These are phyloP conservation scores for Chromoteleia sp. DNA, from an alignment of 2,888 invertebrate species.

Conservation along the genomic window DNA sequence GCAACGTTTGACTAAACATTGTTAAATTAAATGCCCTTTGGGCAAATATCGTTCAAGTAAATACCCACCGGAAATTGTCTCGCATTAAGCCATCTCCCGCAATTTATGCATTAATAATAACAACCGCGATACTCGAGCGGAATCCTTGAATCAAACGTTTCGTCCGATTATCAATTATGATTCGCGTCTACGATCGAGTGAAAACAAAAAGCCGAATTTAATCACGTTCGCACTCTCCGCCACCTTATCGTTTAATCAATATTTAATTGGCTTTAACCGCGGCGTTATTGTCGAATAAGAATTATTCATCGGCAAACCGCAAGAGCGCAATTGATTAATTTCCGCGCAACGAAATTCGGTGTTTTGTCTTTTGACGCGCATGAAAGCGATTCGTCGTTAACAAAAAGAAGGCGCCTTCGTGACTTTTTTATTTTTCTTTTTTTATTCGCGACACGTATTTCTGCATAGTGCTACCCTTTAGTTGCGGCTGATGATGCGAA, in stretches of 20 bases:
- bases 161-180: background rate
- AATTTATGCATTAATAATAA: slow-evolving; percentile 61
- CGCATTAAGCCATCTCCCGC: slow-evolving; percentile 42
- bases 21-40: slow-evolving; percentile 65
- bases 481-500: slow-evolving; percentile 69
- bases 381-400: slow-evolving; percentile 21
- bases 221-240: background rate
- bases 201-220: slow-evolving; percentile 39
- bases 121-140: slow-evolving; percentile 36
- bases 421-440: slow-evolving; percentile 16
- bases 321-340: slow-evolving; percentile 30
- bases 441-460: slow-evolving; percentile 47
- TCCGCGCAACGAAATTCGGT: slow-evolving; percentile 12
- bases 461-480: slow-evolving; percentile 62
- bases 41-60: slow-evolving; percentile 57
- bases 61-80: slow-evolving; percentile 51
- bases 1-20: slow-evolving; percentile 55
- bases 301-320: slow-evolving; percentile 28
- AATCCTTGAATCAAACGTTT: slow-evolving; percentile 34
- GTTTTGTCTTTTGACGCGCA: slow-evolving; percentile 18
- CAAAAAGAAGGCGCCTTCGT: slow-evolving; percentile 9
- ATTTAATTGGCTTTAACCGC: slow-evolving; percentile 51
- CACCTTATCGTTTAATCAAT: slow-evolving; percentile 43
- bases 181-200: slow-evolving; percentile 2
- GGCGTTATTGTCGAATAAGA: slow-evolving; percentile 51